Conservation (phyloP, 1,140 invertebrate genomes). For the Anastrepha obliqua region DNA sequence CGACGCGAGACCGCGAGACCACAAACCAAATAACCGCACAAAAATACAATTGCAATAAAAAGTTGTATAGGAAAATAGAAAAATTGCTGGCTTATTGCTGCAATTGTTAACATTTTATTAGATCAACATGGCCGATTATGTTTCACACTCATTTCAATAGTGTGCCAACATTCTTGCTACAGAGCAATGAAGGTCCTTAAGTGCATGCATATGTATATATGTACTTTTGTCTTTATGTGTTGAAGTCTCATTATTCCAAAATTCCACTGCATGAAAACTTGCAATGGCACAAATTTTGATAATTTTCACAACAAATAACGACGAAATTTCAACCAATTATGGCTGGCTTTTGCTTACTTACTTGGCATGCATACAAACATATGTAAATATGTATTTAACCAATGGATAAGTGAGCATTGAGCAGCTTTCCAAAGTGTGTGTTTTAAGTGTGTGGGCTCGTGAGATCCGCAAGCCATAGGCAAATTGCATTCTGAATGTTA, state of each 20-base stretch:
- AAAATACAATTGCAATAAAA: slow-evolving; percentile 50
- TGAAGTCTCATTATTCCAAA: neutral
- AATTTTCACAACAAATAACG: neutral
- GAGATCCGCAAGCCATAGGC: too few relatives aligned
- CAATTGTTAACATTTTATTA: slow-evolving; percentile 58
- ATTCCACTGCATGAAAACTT: too few relatives aligned
- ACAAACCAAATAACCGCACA: slow-evolving; percentile 49
- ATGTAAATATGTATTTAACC: too few relatives aligned
- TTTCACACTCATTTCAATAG: slow-evolving; percentile 71
- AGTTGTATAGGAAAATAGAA: slow-evolving; percentile 27
- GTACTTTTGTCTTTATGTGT: neutral
- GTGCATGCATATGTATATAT: neutral
- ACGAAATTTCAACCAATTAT: neutral
- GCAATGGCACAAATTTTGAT: neutral
- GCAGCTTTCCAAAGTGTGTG: too few relatives aligned
- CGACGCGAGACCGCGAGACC: slow-evolving; percentile 57
- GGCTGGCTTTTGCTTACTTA: neutral
- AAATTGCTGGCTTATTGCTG: slow-evolving; percentile 47
- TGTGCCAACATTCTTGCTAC: slow-evolving; percentile 63
- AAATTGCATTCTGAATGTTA: too few relatives aligned
- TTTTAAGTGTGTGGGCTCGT: too few relatives aligned
- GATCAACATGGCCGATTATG: slow-evolving; percentile 72
- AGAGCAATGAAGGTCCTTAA: slow-evolving; percentile 18
- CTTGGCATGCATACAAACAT: too few relatives aligned
- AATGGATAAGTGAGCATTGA: too few relatives aligned